A percentile compares a stretch with the other conserved stretches of the same genome.
Evolutionary conservation across 2,797 vertebrate species (phyloP).

Genomic region (Halcyon chelicuti): DNA sequence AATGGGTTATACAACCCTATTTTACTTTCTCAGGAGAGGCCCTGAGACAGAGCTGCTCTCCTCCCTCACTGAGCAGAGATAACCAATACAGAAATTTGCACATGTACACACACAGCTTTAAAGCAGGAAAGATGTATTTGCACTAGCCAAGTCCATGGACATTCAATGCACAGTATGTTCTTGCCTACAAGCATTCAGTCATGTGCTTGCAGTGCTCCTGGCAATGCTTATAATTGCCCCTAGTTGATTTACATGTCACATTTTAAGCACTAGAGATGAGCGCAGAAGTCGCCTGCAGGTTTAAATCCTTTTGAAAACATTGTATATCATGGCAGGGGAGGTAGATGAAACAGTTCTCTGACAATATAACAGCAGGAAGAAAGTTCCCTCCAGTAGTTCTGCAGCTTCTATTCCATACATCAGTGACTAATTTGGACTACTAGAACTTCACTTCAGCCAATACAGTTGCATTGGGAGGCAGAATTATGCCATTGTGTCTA

Average conservation of each 20-base stretch:
- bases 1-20: neutral
- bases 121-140: rapidly evolving
- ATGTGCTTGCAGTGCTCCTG: neutral
- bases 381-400: slow-evolving; percentile 41
- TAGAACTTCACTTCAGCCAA: neutral
- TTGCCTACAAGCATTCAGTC: neutral
- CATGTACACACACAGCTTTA: rapidly evolving
- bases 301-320: slow-evolving; percentile 12
- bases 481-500: neutral
- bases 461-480: neutral
- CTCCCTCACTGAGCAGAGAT: neutral
- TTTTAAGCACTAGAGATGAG: neutral
- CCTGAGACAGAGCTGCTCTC: neutral
- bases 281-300: neutral
- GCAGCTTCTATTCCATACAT: slow-evolving; percentile 13
- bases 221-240: neutral
- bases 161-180: neutral
- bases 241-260: neutral
- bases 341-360: neutral
- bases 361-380: neutral
- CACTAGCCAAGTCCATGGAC: neutral
- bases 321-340: neutral
- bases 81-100: neutral
- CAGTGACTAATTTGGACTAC: slow-evolving; percentile 29
- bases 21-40: neutral